These are phyloP conservation scores for Galerucella pusilla DNA, from an alignment of 2,888 invertebrate genomes.

Conservation along the genomic window DNA sequence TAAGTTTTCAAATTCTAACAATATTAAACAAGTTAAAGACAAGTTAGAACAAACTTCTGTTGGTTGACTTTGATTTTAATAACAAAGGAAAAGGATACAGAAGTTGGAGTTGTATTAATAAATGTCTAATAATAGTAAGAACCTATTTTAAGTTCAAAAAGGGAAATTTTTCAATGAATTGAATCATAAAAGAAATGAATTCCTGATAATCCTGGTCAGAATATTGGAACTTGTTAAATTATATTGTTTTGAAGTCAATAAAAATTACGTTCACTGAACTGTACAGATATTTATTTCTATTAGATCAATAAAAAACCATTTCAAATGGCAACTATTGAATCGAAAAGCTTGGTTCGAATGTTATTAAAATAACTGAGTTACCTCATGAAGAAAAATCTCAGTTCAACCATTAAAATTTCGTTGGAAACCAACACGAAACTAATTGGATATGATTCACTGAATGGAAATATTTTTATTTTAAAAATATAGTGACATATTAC, in stretches of 20 bases:
- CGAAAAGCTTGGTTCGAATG: background rate
- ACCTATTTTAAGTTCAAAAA: too few relatives aligned
- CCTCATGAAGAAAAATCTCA: background rate
- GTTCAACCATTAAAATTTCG: constrained; percentile 16
- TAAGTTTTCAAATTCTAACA: background rate
- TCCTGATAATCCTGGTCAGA: too few relatives aligned
- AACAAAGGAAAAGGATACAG: background rate
- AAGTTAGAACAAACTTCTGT: background rate
- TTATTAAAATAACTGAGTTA: background rate
- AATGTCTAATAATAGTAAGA: background rate
- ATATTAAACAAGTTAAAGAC: background rate
- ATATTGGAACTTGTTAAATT: too few relatives aligned
- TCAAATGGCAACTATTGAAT: background rate
- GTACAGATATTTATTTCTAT: background rate
- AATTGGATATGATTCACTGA: constrained; percentile 13
- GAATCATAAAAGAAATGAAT: too few relatives aligned
- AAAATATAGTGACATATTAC: background rate
- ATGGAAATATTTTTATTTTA: background rate
- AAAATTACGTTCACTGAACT: background rate
- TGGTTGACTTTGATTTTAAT: background rate
- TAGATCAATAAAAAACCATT: background rate
- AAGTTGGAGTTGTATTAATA: background rate
- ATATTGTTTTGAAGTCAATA: too few relatives aligned
- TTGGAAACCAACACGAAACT: background rate
- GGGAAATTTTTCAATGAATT: too few relatives aligned